phyloP scores from a whole-genome alignment of 2,888 invertebrate genomes.

The Eristalis intricaria region DNA sequence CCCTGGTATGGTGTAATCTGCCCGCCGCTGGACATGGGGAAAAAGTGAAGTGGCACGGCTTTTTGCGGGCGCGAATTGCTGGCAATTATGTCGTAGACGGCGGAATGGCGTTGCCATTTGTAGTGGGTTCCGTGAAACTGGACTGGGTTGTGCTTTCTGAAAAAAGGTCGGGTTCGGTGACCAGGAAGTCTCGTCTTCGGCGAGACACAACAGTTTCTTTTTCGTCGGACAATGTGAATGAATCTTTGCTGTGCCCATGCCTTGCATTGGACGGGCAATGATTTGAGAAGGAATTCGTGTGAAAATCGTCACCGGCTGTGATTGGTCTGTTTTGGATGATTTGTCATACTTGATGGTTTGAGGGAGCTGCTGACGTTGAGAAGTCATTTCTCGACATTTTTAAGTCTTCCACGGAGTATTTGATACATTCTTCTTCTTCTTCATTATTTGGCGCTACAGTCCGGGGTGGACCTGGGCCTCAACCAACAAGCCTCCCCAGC shows the following conservation, averaged over 20 bases:
- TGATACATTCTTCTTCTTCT: too few relatives aligned
- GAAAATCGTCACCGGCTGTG: neutral
- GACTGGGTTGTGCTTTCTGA: neutral
- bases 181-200: neutral
- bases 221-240: neutral
- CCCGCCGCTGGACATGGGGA: slow-evolving; percentile 5
- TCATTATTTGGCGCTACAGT: too few relatives aligned
- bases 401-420: too few relatives aligned
- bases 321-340: neutral
- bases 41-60: slow-evolving; percentile 3
- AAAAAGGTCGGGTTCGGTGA: slow-evolving; percentile 21
- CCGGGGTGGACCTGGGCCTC: too few relatives aligned
- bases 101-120: slow-evolving; percentile 36
- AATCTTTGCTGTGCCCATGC: neutral
- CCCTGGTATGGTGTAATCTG: slow-evolving; percentile 37
- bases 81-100: slow-evolving; percentile 39
- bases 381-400: too few relatives aligned
- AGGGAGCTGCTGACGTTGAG: too few relatives aligned
- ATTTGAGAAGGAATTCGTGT: neutral
- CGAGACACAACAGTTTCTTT: neutral
- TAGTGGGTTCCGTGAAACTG: slow-evolving; percentile 2
- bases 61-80: slow-evolving; percentile 22
- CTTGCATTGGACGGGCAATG: neutral
- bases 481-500: too few relatives aligned
- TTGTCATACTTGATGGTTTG: neutral